phyloP scores from a whole-genome alignment of 2,113 vertebrate species.

The Heptranchias perlo region DNA sequence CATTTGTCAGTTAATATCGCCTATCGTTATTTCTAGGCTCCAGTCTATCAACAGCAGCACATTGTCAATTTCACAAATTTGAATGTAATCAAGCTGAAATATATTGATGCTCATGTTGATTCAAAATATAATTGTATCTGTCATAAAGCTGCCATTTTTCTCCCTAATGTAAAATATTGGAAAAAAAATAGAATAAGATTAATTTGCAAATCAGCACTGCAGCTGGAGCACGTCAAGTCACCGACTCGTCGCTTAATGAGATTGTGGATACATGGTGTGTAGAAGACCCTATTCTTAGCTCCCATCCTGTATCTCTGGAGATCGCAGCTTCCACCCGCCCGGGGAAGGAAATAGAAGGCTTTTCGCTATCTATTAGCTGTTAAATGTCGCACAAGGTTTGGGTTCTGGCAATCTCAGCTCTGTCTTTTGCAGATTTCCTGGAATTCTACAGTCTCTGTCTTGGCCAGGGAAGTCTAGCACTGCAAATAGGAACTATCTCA shows the following conservation, averaged over 20 bases:
- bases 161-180: conserved; percentile 3
- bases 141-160: conserved; percentile 33
- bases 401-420: not conserved
- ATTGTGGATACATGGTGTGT: not conserved
- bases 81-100: conserved; percentile 18
- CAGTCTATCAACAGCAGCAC: not conserved
- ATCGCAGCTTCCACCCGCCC: not conserved
- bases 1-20: conserved; percentile 12
- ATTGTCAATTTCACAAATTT: conserved; percentile 29
- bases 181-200: conserved; percentile 29
- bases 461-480: not conserved
- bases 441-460: not conserved
- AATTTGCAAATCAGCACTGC: conserved; percentile 20
- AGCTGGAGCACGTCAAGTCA: not conserved
- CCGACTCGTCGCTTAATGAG: not conserved
- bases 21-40: not conserved
- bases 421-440: not conserved
- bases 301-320: not conserved
- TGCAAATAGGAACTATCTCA: not conserved
- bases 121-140: conserved; percentile 27
- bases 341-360: not conserved
- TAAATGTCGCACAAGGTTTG: not conserved
- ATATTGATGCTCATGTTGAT: conserved; percentile 8
- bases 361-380: not conserved
- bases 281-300: conserved; percentile 9